Base-by-base conservation (phyloP, 1,140 invertebrate species). In the Vanessa tameamea region DNA sequence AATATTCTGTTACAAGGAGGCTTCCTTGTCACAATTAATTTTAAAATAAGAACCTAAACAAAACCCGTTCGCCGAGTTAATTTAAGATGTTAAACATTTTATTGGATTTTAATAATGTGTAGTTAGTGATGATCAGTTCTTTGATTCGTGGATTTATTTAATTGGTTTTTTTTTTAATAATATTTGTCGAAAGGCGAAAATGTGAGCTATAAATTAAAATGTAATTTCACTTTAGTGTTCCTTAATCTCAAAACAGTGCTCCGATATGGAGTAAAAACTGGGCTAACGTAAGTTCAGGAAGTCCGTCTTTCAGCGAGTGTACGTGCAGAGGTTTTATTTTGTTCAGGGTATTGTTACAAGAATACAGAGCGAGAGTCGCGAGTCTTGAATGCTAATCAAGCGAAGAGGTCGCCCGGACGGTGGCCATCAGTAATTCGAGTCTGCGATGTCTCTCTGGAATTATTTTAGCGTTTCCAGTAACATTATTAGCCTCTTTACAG, bases 251-350 rank as follows among this genome's bases (percentile, higher is more conserved):
- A 37, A 51, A 67, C 8, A 68, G 53, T 57, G 26, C 15, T 15
- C 26, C 48, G 65, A 68, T 69, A 66, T 70, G 37, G 47, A 70
- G 43, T 51, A 70, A 75, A 75, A 75, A 70, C 73, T 75, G 68
- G 61, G 7, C 73, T 79, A 80, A 82, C 78, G 81, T 81, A 82
- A 84, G 83, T 83, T 79, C 72, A 78, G 84, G 81, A 89, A 89
- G 82, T 86, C 83, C 78, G 80, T 82, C 83, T 88, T 90, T 89
- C 85, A 88, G 78, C 74, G 76, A 78, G 73, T 81, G 84, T 85
- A 91, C 89, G 87, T 87, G 88, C 83, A 81, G 76, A 80, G 87
- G 81, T 91, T 91, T 91, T 90, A 89, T 89, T 90, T 89, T 85
- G 82, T 85, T 80, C 76, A 69, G 75, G 77, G 83, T 86, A 87